Evolutionary conservation across 2,113 vertebrate genomes (phyloP).

Genomic region (Cheirogaleus medius): DNA sequence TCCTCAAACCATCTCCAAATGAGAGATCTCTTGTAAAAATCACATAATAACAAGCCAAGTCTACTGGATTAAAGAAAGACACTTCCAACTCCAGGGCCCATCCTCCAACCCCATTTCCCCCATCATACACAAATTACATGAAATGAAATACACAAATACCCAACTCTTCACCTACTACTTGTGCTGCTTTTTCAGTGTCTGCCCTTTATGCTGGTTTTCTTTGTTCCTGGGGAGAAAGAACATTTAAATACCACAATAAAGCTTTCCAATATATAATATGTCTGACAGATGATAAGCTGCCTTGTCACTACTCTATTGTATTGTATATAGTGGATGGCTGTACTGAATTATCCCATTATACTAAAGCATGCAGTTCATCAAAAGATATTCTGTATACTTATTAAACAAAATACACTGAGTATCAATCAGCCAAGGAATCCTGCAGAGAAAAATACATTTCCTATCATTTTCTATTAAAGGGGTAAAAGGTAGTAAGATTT

Average conservation of each 20-base stretch:
- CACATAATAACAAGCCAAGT: conserved; percentile 69
- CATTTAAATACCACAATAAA: conserved; percentile 67
- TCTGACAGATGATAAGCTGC: conserved; percentile 74
- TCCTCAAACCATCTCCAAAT: conserved; percentile 78
- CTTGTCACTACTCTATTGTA: conserved; percentile 70
- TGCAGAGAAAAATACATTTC: conserved; percentile 5
- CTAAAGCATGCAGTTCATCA: conserved; percentile 73
- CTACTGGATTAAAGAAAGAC: conserved; percentile 66
- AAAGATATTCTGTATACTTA: conserved; percentile 66
- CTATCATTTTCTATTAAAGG: conserved; percentile 9
- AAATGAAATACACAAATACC: conserved; percentile 70
- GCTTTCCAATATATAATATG: conserved; percentile 44
- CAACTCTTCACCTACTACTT: conserved; percentile 74
- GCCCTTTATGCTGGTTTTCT: background rate
- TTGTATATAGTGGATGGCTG: conserved; percentile 49
- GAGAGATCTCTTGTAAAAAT: conserved; percentile 81
- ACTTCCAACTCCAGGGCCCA: conserved; percentile 47
- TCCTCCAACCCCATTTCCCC: background rate
- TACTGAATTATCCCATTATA: conserved; percentile 74
- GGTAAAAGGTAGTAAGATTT: background rate
- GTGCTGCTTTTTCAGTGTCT: conserved; percentile 71
- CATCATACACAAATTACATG: conserved; percentile 30
- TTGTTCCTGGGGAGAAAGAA: conserved; percentile 67
- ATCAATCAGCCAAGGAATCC: conserved; percentile 10
- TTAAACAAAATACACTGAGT: conserved; percentile 56